Evolutionary conservation across 2,113 vertebrate genomes (phyloP).

Genomic region (Microcebus tavaratra): DNA sequence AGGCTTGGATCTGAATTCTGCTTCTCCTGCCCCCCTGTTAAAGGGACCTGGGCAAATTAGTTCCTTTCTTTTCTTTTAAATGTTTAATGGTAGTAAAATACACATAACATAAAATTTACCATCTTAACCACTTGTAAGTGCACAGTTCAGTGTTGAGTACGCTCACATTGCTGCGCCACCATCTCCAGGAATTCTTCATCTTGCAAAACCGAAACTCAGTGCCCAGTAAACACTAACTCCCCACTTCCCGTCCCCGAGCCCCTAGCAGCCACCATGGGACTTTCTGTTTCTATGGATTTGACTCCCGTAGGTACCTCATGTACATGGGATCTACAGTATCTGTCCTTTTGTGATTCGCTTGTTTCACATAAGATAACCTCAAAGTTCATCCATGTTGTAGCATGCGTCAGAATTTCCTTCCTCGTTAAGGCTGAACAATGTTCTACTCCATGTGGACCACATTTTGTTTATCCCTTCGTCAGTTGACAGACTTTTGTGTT

Average conservation of each 20-base stretch:
- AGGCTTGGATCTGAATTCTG: not conserved
- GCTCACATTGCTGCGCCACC: no score
- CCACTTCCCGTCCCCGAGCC: rapidly evolving
- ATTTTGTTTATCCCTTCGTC: not conserved
- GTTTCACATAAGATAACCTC: not conserved
- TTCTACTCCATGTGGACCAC: rapidly evolving
- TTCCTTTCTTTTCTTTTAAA: not conserved
- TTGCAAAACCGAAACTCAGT: not conserved
- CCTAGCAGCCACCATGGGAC: rapidly evolving
- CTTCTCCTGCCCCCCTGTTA: not conserved
- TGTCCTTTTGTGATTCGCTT: not conserved
- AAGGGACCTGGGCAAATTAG: not conserved
- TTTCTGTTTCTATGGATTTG: not conserved
- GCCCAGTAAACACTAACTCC: not conserved
- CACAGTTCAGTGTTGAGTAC: not conserved
- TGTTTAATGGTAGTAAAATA: not conserved
- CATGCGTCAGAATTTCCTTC: not conserved
- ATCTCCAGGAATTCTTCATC: not conserved
- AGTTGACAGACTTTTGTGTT: rapidly evolving
- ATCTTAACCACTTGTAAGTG: not conserved
- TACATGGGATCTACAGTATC: not conserved
- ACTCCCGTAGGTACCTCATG: not conserved
- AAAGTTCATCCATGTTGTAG: rapidly evolving
- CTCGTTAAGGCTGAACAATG: rapidly evolving
- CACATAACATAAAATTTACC: no score